Evolutionary conservation across 2,113 vertebrate genomes (phyloP), one percentile per base, ranked within the genome.

Genomic region (Psettodes erumei): DNA sequence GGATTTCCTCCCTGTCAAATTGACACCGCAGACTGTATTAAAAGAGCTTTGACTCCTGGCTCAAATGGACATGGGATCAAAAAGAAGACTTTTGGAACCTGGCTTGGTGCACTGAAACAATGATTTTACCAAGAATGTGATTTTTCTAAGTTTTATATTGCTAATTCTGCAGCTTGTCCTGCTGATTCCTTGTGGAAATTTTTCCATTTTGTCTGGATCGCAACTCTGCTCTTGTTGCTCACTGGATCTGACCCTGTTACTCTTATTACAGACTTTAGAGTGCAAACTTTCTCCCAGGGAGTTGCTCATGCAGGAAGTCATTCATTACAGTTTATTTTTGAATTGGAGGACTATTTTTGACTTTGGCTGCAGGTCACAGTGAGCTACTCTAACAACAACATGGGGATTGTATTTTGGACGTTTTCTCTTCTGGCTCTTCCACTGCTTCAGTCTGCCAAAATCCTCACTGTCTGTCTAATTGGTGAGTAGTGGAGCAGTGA

Each of bases 381-480:
- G 15, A 33, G 37, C 58, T n/a, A 33, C 32, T 68, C 12, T 48
- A 59, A 35, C n/a, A 75, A 71, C 75, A 84, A 73, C 50, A 89
- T 89, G 86, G 59, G 59, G 32, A 71, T 72, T 43, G 58, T 58
- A 62, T 78, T 87, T 75, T 88, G 86, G 85, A 79, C 28, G 2
- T 79, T 87, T 67, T 85, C 33, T 69, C 72, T 93, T 69, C 63
- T 90, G 82, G 71, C 81, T 73, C 76, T 82, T 82, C 85, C 83
- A 32, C 19, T 88, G 12, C 51, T 85, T 47, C 79, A 91, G 56
- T 86, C 81, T 79, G 89, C 91, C 71, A 93, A 88, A 76, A 89
- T 92, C 76, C 78, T 91, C 64, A 86, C 85, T 21, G 50, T 88
- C 47, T 84, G 87, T 75, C 73, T 92, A 60, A 89, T 89, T 77